phyloP scores from a whole-genome alignment of 2,888 invertebrate species.

The Taenaris catops region DNA sequence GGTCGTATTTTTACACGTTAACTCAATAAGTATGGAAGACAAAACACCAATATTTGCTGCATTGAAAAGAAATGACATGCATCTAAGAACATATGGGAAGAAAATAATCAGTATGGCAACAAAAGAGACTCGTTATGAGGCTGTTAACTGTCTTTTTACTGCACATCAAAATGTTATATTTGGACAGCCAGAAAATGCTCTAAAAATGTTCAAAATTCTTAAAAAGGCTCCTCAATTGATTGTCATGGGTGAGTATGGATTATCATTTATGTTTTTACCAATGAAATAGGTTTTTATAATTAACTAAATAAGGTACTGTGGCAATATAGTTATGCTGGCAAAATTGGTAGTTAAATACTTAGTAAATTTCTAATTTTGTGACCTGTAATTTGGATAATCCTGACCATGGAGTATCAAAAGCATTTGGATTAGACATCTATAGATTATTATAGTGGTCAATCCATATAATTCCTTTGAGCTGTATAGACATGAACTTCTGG shows the following conservation, averaged over 20 bases:
- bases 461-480: too few species aligned
- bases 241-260: constrained; percentile 82
- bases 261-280: too few species aligned
- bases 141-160: constrained; percentile 82
- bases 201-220: constrained; percentile 81
- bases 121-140: constrained; percentile 83
- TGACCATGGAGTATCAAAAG: too few species aligned
- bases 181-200: constrained; percentile 82
- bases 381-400: too few species aligned
- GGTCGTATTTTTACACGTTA: constrained; percentile 85
- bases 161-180: constrained; percentile 84
- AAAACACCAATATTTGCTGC: constrained; percentile 81
- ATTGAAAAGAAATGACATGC: constrained; percentile 84
- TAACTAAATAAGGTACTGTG: too few species aligned
- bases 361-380: too few species aligned
- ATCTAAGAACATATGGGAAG: constrained; percentile 82
- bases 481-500: too few species aligned
- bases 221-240: constrained; percentile 86
- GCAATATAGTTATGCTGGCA: too few species aligned
- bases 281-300: too few species aligned
- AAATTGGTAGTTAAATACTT: too few species aligned
- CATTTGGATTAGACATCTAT: too few species aligned
- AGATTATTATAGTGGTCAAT: too few species aligned
- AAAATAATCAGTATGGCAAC: constrained; percentile 84
- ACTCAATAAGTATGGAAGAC: constrained; percentile 84